These are phyloP conservation scores for Apogon hyalosoma DNA, from an alignment of 2,797 vertebrate genomes.

Conservation along the genomic window DNA sequence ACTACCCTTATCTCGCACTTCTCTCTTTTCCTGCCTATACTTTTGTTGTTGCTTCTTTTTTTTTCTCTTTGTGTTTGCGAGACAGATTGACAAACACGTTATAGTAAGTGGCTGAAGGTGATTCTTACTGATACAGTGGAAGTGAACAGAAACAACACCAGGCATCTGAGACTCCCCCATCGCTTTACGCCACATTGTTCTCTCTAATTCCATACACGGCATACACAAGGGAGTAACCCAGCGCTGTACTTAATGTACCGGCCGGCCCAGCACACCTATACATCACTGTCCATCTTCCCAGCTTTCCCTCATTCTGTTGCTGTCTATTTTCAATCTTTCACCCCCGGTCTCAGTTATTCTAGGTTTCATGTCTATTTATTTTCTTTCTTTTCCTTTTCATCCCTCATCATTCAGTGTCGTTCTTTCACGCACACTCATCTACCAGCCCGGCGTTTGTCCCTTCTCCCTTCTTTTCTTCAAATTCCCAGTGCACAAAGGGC, in stretches of 20 bases:
- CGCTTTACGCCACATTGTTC: slow-evolving; percentile 65
- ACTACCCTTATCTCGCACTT: slow-evolving; percentile 53
- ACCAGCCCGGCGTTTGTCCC: slow-evolving; percentile 27
- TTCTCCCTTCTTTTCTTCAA: slow-evolving; percentile 42
- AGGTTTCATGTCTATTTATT: slow-evolving; percentile 56
- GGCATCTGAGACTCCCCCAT: slow-evolving; percentile 62
- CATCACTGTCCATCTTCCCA: slow-evolving; percentile 62
- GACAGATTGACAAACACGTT: too few relatives aligned
- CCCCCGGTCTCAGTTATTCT: slow-evolving; percentile 18
- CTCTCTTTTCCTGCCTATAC: slow-evolving; percentile 31
- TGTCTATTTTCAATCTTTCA: slow-evolving; percentile 21
- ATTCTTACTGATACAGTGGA: slow-evolving; percentile 39
- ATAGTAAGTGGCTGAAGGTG: slow-evolving; percentile 38
- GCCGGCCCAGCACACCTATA: slow-evolving; percentile 56
- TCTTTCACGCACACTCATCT: slow-evolving; percentile 21
- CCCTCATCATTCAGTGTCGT: slow-evolving; percentile 40
- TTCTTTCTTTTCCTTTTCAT: slow-evolving; percentile 37
- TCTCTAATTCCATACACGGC: slow-evolving; percentile 65
- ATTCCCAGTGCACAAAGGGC: slow-evolving; percentile 52
- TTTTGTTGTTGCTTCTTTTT: slow-evolving; percentile 2
- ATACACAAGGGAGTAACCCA: slow-evolving; percentile 53
- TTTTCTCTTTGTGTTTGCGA: too few relatives aligned
- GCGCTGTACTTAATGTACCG: slow-evolving; percentile 40
- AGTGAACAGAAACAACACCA: slow-evolving; percentile 51
- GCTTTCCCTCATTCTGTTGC: slow-evolving; percentile 28